These are phyloP conservation scores for Scyliorhinus canicula DNA, from an alignment of 2,797 vertebrate genomes.

Conservation along the genomic window DNA sequence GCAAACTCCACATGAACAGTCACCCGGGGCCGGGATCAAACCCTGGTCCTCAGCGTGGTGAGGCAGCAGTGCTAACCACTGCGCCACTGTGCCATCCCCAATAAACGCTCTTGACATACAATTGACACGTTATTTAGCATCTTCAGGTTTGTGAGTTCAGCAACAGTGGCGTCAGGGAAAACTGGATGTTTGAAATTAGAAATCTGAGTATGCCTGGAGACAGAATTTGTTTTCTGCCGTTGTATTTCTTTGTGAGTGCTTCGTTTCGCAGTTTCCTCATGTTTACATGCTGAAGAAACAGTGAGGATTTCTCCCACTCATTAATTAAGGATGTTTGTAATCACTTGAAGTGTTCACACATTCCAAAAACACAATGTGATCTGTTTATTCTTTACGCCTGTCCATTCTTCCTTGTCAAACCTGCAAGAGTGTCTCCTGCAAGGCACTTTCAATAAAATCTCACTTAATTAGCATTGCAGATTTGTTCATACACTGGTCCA, in stretches of 20 bases:
- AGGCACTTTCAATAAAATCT: conserved; percentile 31
- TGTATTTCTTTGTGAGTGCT: neutral
- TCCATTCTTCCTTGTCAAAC: neutral
- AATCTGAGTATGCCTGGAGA: neutral
- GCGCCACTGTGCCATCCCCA: too few species aligned
- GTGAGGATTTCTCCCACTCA: neutral
- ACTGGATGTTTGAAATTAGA: neutral
- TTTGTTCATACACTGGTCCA: conserved; percentile 8
- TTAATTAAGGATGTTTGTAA: conserved; percentile 26
- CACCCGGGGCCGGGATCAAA: too few species aligned
- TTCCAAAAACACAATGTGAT: neutral
- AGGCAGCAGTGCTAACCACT: too few species aligned
- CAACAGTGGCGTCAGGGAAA: neutral
- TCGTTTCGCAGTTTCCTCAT: neutral
- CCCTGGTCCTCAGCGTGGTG: too few species aligned
- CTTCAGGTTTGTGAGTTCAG: neutral
- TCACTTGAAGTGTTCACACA: neutral
- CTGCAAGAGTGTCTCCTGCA: neutral
- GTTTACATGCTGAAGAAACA: conserved; percentile 29
- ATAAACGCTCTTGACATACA: neutral
- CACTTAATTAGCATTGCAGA: conserved; percentile 31
- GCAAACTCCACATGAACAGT: too few species aligned
- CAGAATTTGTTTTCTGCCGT: neutral
- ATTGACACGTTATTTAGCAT: neutral
- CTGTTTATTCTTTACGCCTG: neutral